Percentiles rank a stretch among this genome's conserved stretches.
These are phyloP conservation scores for Telmatochromis sp. DNA, from an alignment of 2,113 vertebrate genomes.

Conservation along the genomic window DNA sequence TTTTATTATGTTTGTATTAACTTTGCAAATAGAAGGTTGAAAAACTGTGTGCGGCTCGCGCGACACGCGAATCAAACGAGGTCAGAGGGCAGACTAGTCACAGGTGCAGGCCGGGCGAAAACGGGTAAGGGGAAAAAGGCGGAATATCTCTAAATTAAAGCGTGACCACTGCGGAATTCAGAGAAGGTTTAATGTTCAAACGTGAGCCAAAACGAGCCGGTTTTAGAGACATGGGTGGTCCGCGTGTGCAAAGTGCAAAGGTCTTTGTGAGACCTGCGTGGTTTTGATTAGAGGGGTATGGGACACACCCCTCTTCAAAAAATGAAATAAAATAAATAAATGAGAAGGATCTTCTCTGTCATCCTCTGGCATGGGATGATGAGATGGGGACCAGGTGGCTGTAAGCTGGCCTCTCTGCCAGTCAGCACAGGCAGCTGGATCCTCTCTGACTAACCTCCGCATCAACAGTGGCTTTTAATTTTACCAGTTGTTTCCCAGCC, in stretches of 20 bases:
- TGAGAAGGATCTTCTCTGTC: conserved; percentile 55
- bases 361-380: conserved; percentile 53
- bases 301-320: conserved; percentile 32
- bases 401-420: conserved; percentile 25
- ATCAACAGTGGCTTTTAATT: conserved; percentile 56
- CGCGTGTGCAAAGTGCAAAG: conserved; percentile 50
- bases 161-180: conserved; percentile 63
- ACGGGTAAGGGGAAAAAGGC: not conserved
- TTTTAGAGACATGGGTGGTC: conserved; percentile 70
- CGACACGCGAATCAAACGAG: conserved; percentile 67
- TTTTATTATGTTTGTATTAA: not conserved
- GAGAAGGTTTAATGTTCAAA: conserved; percentile 45
- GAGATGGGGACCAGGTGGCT: conserved; percentile 65
- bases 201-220: conserved; percentile 56
- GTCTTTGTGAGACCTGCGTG: conserved; percentile 57
- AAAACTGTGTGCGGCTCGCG: conserved; percentile 28
- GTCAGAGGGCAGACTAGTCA: conserved; percentile 62
- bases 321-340: not conserved
- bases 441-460: conserved; percentile 62
- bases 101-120: conserved; percentile 65
- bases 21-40: not conserved
- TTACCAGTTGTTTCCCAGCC: conserved; percentile 32
- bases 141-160: conserved; percentile 56
- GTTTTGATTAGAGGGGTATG: conserved; percentile 70
- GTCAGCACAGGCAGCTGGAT: conserved; percentile 53